Evolutionary conservation across 2,797 vertebrate species (phyloP), one percentile per base, ranked within the genome.

Genomic region (Acanthornis magna): DNA sequence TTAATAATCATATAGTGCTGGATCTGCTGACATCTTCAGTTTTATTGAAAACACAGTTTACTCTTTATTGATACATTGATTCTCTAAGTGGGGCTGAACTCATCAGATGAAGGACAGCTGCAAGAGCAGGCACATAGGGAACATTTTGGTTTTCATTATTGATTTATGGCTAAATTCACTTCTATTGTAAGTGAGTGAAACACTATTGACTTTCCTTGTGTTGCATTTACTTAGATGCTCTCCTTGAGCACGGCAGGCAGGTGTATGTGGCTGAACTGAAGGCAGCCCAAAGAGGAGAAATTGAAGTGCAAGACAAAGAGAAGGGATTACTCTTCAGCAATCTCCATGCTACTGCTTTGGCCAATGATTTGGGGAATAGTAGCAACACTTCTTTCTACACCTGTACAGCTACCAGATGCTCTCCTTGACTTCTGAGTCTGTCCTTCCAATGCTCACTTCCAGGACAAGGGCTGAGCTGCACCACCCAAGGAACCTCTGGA

Each of bases 31-130:
- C 84, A 92, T 92, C 36, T 94, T 94, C 73, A 94, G 50, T 93
- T 96, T 96, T 94, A 97, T 96, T 95, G 96, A 97, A 97, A 97
- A 93, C 79, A 86, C 57, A 68, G 92, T 92, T 93, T 93, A 51
- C 57, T 96, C 90, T 91, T 92, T 83, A 87, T 91, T 82, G n/a
- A 95, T 96, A 94, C 94, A 96, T 97, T 91, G 93, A 97, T 97
- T 96, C 71, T 85, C 88, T 96, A 96, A 97, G 96, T 94, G 94
- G 65, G 72, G 43, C 62, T 91, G 96, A 96, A 93, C 91, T 94
- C 79, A 83, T 78, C 58, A 89, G 80, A 83, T 76, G 83, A 93
- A 97, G 94, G 97, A 96, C 93, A 96, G 85, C 71, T 91, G 95
- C 91, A 97, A 95, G 92, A 97, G 90, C 71, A 91, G 88, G 93